Evolutionary conservation across 2,113 vertebrate species (phyloP), one percentile per base, ranked within the genome.

Genomic region (Onychostruthus taczanowskii): DNA sequence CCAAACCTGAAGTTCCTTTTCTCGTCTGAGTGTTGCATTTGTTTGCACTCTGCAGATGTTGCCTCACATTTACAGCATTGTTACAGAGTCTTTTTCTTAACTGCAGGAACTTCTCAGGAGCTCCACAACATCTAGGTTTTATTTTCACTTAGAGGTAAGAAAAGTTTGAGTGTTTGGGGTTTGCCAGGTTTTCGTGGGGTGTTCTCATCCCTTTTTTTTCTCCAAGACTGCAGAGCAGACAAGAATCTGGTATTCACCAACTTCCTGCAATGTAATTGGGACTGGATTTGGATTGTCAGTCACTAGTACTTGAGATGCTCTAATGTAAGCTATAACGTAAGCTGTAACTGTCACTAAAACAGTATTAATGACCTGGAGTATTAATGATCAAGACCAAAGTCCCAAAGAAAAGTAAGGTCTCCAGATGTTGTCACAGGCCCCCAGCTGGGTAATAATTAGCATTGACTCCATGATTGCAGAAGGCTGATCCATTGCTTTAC

Each of bases 91-190:
- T 61, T 82, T 5, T 89, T 94, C 93, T 91, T 92, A 39, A 82
- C 92, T 95, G 24, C 97, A 99, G 99, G 99, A 99, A 83, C 92
- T 99, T 33, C 94, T 97, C 17, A 94, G 91, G 85, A 53, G 43
- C 13, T 72, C 79, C 4, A 96, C 95, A 27, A 97, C 98, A 3
- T 97, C 87, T 6, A 95, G 93, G 52, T 99, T 98, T 78, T 98
- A 97, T 91, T 92, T 96, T 35, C 85, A 95, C 18, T 84, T 99
- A 70, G 70, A 97, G 97, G 99, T 99, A 97, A 97, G 96, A 84
- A 86, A 75, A 72, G 11, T 13, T 30, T 43, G 61, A 43, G 16
- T n/a, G 35, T 7, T 23, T 37, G 27, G 16, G 15, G 18, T 37
- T 68, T 63, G 24, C 27, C 18, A 10, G 28, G 17, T 33, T 73